Conservation (phyloP, 2,113 vertebrate genomes). For the Lucifuga dentata region DNA sequence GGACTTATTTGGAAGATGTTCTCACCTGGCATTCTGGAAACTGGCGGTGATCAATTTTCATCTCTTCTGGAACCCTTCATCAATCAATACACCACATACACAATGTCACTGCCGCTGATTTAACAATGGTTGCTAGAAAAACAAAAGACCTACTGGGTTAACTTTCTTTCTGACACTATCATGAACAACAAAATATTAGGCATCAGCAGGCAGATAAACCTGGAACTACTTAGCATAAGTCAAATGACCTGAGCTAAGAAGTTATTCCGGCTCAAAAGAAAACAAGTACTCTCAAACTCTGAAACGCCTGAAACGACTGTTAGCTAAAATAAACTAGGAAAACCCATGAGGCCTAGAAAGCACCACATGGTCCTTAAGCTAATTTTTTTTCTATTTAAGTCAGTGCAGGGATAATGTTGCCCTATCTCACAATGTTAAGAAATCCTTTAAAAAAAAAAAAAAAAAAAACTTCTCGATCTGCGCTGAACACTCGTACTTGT, state of each 20-base stretch:
- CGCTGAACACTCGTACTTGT: too few species aligned
- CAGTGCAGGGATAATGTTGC: too few species aligned
- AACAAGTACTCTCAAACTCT: conserved; percentile 31
- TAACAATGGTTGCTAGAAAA: conserved; percentile 27
- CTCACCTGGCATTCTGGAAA: neutral
- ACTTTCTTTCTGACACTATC: neutral
- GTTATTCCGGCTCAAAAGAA: conserved; percentile 28
- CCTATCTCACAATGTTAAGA: too few species aligned
- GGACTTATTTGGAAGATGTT: neutral
- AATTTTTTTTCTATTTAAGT: too few species aligned
- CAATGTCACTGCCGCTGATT: conserved; percentile 12
- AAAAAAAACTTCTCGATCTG: too few species aligned
- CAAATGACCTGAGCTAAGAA: conserved; percentile 21
- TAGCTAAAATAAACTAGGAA: too few species aligned
- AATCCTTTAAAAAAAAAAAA: too few species aligned
- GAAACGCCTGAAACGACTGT: too few species aligned
- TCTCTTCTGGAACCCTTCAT: neutral
- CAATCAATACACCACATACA: conserved; percentile 1
- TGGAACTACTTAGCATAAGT: conserved; percentile 6
- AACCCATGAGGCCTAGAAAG: too few species aligned
- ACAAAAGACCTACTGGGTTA: conserved; percentile 15
- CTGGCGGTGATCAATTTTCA: neutral
- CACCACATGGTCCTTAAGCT: too few species aligned
- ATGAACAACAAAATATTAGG: neutral
- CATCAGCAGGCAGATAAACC: neutral